Base-by-base conservation (phyloP, 2,797 vertebrate genomes). In the Acrossocheilus wenchowensis region DNA sequence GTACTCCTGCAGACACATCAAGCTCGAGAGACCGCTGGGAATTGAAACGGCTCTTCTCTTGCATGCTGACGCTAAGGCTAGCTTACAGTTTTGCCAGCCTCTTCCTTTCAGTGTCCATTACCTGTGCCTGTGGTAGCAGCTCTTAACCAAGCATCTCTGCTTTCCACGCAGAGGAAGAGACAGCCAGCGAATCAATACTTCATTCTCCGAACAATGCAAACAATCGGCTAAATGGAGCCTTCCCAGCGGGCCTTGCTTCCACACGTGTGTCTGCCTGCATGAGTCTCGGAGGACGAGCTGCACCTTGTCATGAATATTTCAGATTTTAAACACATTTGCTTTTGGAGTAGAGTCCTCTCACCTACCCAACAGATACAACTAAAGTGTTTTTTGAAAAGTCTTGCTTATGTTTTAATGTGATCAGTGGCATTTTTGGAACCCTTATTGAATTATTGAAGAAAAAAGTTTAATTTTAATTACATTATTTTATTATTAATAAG, bases 151-250 rank as follows among this genome's bases (percentile, higher is more conserved):
- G 82, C 89, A 86, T 89, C 64, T 60, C 75, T 60, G n/a, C 17
- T 79, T 52, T 71, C 64, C 77, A 68, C 75, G 72, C 50, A 45
- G 48, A 71, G 62, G 64, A 83, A 15, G 87, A 87, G 88, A 81
- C 86, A 90, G 89, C 89, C 87, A 91, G 89, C 87, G 89, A 57
- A 79, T 85, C 83, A 78, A 85, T 85, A 85, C 75, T 79, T 93
- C 91, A 88, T 91, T 91, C 92, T 90, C 91, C 87, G 89, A 89
- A 91, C n/a, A 60, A 78, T 87, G 86, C 91, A 91, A 93, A 92
- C 92, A 90, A 89, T 90, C 79, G 89, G 89, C 90, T 92, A 92
- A 94, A 91, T 91, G 89, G 89, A 89, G 90, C 90, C 82, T 77
- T 79, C 39, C 89, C 45, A 15, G 82, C 41, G 15, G 85, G 52